Evolutionary conservation across 1,140 invertebrate species (phyloP).

Genomic region (Zaprionus africanus): DNA sequence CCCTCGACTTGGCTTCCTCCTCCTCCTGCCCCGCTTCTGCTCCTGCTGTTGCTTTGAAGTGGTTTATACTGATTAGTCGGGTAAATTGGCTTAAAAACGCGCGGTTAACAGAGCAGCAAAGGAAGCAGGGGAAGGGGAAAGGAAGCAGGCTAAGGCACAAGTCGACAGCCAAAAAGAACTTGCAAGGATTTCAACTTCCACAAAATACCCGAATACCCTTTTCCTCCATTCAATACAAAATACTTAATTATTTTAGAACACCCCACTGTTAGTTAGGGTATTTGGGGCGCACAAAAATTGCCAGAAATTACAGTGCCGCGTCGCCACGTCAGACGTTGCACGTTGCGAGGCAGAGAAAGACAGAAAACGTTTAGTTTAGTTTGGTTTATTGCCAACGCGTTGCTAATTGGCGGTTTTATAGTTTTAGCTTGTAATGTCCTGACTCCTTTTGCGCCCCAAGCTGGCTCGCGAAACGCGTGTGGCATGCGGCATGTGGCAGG

Average conservation of each 20-base stretch:
- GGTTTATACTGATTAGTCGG: constrained; percentile 71
- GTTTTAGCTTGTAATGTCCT: constrained; percentile 59
- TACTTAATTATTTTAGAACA: not conserved
- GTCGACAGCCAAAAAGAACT: not conserved
- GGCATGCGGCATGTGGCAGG: constrained; percentile 5
- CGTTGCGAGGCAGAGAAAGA: not conserved
- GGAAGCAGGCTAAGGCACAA: not conserved
- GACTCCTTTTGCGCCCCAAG: not conserved
- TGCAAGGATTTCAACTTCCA: too few species aligned
- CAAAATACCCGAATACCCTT: not conserved
- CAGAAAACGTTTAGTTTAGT: constrained; percentile 32
- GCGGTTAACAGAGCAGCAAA: constrained; percentile 26
- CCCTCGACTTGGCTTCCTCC: not conserved
- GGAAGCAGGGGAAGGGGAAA: not conserved
- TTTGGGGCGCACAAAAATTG: not conserved
- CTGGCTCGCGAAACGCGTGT: not conserved
- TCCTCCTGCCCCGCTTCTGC: not conserved
- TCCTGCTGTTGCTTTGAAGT: constrained; percentile 62
- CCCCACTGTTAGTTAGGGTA: not conserved
- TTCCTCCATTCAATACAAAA: not conserved
- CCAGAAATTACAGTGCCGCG: constrained; percentile 11
- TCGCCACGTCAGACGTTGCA: not conserved
- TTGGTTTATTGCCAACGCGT: constrained; percentile 66
- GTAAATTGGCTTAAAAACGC: constrained; percentile 58
- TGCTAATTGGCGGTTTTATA: constrained; percentile 75